A percentile compares a stretch with the other conserved stretches of the same genome.
phyloP scores from a whole-genome alignment of 2,113 vertebrate genomes.

The Galeopterus variegatus region DNA sequence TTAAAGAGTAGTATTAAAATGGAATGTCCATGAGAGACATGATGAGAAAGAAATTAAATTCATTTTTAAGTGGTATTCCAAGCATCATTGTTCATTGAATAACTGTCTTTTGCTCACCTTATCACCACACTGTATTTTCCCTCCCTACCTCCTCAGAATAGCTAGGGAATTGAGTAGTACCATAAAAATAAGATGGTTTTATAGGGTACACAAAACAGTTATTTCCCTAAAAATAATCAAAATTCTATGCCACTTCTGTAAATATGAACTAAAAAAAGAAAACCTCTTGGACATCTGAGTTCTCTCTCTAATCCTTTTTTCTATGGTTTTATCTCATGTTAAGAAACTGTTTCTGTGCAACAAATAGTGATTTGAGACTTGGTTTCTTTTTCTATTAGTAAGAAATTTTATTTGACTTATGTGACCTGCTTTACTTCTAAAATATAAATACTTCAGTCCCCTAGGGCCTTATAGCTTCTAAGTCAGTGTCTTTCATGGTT shows the following conservation, averaged over 20 bases:
- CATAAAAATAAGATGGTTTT: not conserved
- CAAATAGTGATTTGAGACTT: slow-evolving; percentile 56
- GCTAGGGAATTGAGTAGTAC: not conserved
- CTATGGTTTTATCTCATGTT: slow-evolving; percentile 22
- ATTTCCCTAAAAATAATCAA: not conserved
- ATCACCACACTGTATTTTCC: not conserved
- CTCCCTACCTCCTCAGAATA: not conserved
- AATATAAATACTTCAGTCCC: not conserved
- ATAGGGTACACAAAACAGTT: not conserved
- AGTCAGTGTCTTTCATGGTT: slow-evolving; percentile 38
- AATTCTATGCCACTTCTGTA: not conserved
- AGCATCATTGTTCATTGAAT: not conserved
- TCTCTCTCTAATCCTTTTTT: not conserved
- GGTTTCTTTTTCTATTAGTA: slow-evolving; percentile 12
- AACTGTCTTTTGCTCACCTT: not conserved
- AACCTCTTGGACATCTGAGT: not conserved
- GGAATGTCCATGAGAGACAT: not conserved
- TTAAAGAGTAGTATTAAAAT: slow-evolving; percentile 38
- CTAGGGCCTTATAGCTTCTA: not conserved
- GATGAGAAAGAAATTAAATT: slow-evolving; percentile 14
- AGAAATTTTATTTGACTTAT: slow-evolving; percentile 45
- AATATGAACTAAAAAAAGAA: slow-evolving; percentile 17
- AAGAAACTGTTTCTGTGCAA: slow-evolving; percentile 27
- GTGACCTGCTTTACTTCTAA: slow-evolving; percentile 61
- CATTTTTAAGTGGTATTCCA: slow-evolving; percentile 21